Evolutionary conservation across 2,113 vertebrate genomes (phyloP), one percentile per base, ranked within the genome.

Genomic region (Nesogale talazaci): DNA sequence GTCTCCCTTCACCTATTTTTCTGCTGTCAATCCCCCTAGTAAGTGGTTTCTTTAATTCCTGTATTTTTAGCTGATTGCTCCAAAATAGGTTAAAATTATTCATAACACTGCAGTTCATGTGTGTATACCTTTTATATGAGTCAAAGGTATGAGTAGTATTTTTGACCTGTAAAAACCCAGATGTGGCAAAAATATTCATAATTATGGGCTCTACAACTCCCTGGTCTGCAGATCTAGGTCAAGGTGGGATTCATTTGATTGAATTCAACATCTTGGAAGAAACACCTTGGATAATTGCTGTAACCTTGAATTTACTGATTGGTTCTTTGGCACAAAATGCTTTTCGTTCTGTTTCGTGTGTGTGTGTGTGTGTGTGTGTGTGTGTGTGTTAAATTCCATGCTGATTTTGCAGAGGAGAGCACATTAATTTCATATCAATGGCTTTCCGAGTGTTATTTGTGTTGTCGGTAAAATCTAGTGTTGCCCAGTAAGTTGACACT

Each of bases 361-460:
- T 46, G 42, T 46, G 42, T 89, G 80, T 52, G 65, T 88, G 89
- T 69, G 20, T 85, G 78, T 87, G 88, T 95, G 88, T 96, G n/a
- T n/a, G n/a, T n/a, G n/a, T n/a, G n/a, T n/a, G n/a, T 93, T 92
- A 78, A 95, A 79, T 91, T 78, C 46, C 78, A 36, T 76, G 85
- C 63, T 87, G 82, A 83, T 89, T 94, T 96, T 92, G 42, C 57
- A 85, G 78, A 91, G 38, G 81, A 92, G 82, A 91, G 90, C 80
- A 94, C 75, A 88, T 92, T 89, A 78, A 10, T 94, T 97, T 94
- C 57, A 91, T 63, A 91, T 91, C 95, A 96, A 96, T 96, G 91
- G 72, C 80, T 94, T 94, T 59, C 70, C 93, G 85, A 57, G 75
- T 74, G 52, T 70, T 4, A 77, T 90, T 87, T 91, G 87, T 75